These are phyloP conservation scores for Indri indri DNA, from an alignment of 2,113 vertebrate genomes.

Conservation along the genomic window DNA sequence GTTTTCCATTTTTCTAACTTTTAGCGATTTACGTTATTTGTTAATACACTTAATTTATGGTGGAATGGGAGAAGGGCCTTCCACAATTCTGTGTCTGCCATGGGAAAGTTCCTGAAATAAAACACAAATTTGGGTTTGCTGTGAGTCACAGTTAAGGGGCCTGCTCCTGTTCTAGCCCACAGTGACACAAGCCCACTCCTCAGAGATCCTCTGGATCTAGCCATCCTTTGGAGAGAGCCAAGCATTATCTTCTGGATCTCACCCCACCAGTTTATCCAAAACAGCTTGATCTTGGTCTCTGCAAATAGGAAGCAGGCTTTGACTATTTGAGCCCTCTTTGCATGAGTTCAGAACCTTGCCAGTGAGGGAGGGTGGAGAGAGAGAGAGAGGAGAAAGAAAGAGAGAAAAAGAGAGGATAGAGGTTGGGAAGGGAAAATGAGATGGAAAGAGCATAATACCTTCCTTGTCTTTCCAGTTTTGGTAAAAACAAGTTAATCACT, in stretches of 20 bases:
- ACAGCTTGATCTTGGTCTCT: not conserved
- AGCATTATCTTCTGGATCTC: not conserved
- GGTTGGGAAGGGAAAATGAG: not conserved
- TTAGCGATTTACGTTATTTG: not conserved
- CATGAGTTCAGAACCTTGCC: not conserved
- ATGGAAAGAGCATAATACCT: not conserved
- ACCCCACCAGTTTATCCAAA: not conserved
- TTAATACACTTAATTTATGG: not conserved
- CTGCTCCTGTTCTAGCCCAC: not conserved
- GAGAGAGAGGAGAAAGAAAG: not conserved
- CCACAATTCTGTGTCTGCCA: not conserved
- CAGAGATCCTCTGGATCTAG: not conserved
- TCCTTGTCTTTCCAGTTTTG: not conserved
- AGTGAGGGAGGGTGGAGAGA: not conserved
- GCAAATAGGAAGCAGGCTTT: not conserved
- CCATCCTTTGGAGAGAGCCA: not conserved
- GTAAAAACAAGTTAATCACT: not conserved
- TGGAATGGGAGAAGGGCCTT: not conserved
- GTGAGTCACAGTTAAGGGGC: not conserved
- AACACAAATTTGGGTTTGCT: not conserved
- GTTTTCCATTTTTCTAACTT: not conserved
- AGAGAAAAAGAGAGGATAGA: not conserved
- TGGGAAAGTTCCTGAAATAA: not conserved
- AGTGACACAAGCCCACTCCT: not conserved
- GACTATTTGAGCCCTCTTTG: not conserved